phyloP scores from a whole-genome alignment of 1,140 invertebrate species.

The Drosophila asahinai region DNA sequence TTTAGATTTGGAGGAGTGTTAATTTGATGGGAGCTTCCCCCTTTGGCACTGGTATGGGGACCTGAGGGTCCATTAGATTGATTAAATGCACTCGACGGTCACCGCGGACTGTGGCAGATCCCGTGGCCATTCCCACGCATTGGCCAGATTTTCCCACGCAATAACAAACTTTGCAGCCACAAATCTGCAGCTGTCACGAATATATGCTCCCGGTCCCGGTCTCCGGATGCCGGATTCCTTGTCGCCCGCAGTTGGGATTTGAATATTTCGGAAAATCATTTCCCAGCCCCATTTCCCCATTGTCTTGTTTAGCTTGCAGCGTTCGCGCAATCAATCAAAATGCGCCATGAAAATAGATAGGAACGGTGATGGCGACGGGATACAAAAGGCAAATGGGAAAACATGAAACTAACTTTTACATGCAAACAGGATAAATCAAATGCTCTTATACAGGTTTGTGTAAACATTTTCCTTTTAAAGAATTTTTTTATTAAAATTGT shows the following conservation, averaged over 20 bases:
- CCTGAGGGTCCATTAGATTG: constrained; percentile 49
- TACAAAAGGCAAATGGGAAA: constrained; percentile 4
- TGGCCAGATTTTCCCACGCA: constrained; percentile 33
- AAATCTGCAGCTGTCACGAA: constrained; percentile 57
- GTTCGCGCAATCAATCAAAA: constrained; percentile 77
- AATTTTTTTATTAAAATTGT: not conserved
- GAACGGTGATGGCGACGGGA: constrained; percentile 1
- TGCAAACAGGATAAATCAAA: not conserved
- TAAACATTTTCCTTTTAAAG: not conserved
- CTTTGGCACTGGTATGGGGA: not conserved
- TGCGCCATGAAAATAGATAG: constrained; percentile 36
- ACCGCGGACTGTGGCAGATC: constrained; percentile 10
- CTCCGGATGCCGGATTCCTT: constrained; percentile 6
- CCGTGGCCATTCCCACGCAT: constrained; percentile 29
- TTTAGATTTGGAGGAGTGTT: constrained; percentile 53
- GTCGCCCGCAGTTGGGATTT: constrained; percentile 12
- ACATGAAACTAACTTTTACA: not conserved
- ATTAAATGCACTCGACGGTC: constrained; percentile 53
- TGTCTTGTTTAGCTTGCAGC: constrained; percentile 60
- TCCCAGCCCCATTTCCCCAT: constrained; percentile 49
- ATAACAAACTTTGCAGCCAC: constrained; percentile 12
- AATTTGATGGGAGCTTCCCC: constrained; percentile 44
- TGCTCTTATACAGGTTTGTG: not conserved
- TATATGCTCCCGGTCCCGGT: constrained; percentile 12
- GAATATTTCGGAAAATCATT: constrained; percentile 55